These are phyloP conservation scores for Macrotus californicus DNA, from an alignment of 2,113 vertebrate genomes.

Conservation along the genomic window DNA sequence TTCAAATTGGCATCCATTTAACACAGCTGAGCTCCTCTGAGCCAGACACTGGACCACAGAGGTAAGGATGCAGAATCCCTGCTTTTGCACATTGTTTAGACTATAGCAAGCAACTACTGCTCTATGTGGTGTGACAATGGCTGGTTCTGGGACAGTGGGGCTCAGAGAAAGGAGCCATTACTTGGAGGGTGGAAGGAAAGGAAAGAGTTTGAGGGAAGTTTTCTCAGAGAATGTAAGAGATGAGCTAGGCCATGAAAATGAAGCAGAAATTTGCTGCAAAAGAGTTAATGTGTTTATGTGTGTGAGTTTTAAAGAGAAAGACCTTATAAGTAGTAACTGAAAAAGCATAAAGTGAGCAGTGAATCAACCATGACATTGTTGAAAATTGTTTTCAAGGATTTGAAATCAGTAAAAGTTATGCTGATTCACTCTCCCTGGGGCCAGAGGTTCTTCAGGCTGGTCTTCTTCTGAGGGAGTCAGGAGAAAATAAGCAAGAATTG, in stretches of 20 bases:
- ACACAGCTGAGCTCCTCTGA: not conserved
- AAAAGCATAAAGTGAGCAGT: not conserved
- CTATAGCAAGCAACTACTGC: not conserved
- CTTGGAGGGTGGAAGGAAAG: not conserved
- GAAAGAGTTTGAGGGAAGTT: not conserved
- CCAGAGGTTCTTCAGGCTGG: not conserved
- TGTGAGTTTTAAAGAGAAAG: not conserved
- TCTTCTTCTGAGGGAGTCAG: not conserved
- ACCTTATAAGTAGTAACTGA: not conserved
- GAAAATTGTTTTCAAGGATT: not conserved
- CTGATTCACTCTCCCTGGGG: not conserved
- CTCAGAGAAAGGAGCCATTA: not conserved
- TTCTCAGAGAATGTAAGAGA: not conserved
- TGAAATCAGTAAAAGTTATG: not conserved
- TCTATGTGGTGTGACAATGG: not conserved
- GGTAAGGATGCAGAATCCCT: not conserved
- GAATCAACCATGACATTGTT: not conserved
- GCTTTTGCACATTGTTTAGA: not conserved
- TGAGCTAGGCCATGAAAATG: not conserved
- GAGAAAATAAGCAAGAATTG: not conserved
- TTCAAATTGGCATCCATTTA: not conserved
- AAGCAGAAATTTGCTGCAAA: slow-evolving; percentile 19
- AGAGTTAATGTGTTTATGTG: not conserved
- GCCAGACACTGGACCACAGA: not conserved
- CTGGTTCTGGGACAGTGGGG: not conserved